phyloP scores from a whole-genome alignment of 2,113 vertebrate species.

The Gnathonemus longibarbis region DNA sequence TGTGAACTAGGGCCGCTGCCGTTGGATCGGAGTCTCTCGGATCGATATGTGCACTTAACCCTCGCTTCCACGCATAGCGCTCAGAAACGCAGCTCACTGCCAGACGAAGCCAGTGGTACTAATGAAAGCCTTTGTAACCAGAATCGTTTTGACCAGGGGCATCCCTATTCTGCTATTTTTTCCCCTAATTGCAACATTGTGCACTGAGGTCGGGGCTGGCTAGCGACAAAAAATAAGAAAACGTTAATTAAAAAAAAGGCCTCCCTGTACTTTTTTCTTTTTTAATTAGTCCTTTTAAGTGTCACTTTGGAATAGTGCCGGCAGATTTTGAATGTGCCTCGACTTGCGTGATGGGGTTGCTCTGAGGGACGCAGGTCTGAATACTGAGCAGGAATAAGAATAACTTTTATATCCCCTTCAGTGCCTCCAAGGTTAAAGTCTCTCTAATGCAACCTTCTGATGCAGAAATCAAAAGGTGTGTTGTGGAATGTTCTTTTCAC shows the following conservation, averaged over 20 bases:
- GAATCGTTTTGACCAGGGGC: not conserved
- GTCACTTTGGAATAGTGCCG: conserved; percentile 16
- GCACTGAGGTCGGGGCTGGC: not conserved
- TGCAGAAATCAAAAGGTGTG: not conserved
- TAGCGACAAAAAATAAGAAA: conserved; percentile 2
- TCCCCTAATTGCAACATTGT: conserved; percentile 8
- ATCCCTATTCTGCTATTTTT: not conserved
- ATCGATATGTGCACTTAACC: not conserved
- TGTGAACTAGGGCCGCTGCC: not conserved
- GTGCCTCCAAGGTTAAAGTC: conserved; percentile 21
- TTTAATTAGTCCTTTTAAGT: conserved; percentile 26
- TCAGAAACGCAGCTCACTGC: not conserved
- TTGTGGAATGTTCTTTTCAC: not conserved
- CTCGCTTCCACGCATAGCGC: not conserved
- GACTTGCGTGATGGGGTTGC: not conserved
- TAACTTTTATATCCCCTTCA: conserved; percentile 13
- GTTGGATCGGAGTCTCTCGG: not conserved
- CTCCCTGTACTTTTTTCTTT: not conserved
- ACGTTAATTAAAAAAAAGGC: conserved; percentile 25
- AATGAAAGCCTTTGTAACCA: not conserved
- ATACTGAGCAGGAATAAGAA: conserved; percentile 17
- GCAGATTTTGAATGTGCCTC: conserved; percentile 13
- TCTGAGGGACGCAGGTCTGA: not conserved
- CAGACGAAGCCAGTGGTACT: not conserved
- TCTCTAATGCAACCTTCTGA: not conserved